Percentiles rank a stretch among this genome's conserved stretches.
Conservation (phyloP, 2,797 vertebrate species). For the Adrianichthys oophorus region DNA sequence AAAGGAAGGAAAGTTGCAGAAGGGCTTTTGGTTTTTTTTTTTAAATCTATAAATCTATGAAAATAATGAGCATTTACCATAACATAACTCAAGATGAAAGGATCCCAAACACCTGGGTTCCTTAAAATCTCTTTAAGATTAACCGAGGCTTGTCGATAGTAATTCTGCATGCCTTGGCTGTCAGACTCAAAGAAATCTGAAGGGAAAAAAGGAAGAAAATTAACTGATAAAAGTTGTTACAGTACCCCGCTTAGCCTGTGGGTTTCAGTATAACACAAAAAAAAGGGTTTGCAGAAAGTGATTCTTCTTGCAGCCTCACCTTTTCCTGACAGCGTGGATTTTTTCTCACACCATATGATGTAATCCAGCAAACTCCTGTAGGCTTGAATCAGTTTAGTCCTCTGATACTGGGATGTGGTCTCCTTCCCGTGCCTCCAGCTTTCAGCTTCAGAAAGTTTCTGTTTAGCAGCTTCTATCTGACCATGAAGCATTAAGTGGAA, state of each 20-base stretch:
- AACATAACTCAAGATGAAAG: slow-evolving; percentile 86
- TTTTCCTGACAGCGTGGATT: slow-evolving; percentile 32
- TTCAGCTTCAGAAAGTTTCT: slow-evolving; percentile 78
- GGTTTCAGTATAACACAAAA: slow-evolving; percentile 44
- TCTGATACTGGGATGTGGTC: slow-evolving; percentile 70
- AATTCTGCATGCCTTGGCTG: slow-evolving; percentile 74
- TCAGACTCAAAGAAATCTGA: slow-evolving; percentile 59
- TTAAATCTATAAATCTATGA: not conserved
- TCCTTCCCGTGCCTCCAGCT: slow-evolving; percentile 86
- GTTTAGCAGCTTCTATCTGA: slow-evolving; percentile 80
- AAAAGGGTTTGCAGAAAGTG: not conserved
- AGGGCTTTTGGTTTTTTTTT: too few species aligned
- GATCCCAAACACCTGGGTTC: slow-evolving; percentile 90
- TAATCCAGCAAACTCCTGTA: slow-evolving; percentile 89
- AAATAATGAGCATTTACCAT: slow-evolving; percentile 75
- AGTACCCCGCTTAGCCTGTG: slow-evolving; percentile 17
- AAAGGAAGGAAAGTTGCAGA: too few species aligned
- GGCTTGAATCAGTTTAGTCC: slow-evolving; percentile 81
- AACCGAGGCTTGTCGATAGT: slow-evolving; percentile 84
- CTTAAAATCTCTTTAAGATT: slow-evolving; percentile 81
- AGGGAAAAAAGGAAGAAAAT: slow-evolving; percentile 1
- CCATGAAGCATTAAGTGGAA: slow-evolving; percentile 85
- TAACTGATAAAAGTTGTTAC: not conserved
- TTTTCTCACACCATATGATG: slow-evolving; percentile 84
- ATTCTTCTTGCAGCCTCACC: slow-evolving; percentile 68